phyloP scores from a whole-genome alignment of 2,888 invertebrate species.

The Eugnorisma glareosa region DNA sequence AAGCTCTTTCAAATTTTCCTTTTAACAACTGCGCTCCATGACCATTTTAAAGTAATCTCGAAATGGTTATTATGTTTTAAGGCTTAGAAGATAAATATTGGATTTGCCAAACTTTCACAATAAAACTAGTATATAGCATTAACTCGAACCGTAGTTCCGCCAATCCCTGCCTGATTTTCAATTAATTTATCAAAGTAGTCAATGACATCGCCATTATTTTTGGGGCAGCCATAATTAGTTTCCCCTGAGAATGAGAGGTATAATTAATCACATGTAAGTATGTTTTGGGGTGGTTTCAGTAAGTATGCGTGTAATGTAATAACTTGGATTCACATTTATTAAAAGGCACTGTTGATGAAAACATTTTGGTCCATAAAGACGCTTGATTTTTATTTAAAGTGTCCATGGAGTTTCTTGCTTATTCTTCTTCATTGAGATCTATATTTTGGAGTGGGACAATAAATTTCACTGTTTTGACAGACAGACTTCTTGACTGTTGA shows the following conservation, averaged over 20 bases:
- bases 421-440: background rate
- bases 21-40: background rate
- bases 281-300: background rate
- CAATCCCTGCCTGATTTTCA: conserved; percentile 3
- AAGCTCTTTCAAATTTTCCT: background rate
- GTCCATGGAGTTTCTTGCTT: background rate
- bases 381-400: background rate
- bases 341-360: background rate
- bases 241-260: conserved; percentile 39
- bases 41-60: background rate
- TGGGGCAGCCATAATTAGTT: conserved; percentile 20
- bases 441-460: background rate
- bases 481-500: background rate
- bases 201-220: conserved; percentile 29
- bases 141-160: background rate
- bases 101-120: background rate
- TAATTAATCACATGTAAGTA: conserved; percentile 45
- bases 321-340: conserved; percentile 28
- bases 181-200: conserved; percentile 21
- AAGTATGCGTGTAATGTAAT: conserved; percentile 16
- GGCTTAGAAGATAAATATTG: background rate
- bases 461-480: background rate
- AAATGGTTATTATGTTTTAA: background rate
- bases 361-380: background rate
- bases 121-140: no score